Conservation (phyloP, 2,113 vertebrate species). For the Pseudopipra pipra region DNA sequence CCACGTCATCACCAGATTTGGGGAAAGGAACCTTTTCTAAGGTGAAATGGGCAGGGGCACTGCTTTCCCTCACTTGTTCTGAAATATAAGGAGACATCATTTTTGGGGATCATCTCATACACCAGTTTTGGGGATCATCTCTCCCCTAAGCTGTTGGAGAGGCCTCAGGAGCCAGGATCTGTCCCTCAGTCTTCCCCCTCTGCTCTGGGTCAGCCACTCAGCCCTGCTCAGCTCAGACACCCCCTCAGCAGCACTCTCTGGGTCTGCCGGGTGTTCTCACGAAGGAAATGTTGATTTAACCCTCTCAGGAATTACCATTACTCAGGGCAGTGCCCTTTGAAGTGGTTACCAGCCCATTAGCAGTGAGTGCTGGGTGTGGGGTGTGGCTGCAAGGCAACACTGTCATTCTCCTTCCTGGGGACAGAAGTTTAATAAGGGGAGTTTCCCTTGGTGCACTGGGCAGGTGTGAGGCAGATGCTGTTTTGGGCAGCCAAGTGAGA, state of each 20-base stretch:
- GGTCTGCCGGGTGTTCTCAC: background rate
- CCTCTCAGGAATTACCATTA: constrained; percentile 21
- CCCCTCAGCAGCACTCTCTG: background rate
- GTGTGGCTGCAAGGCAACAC: background rate
- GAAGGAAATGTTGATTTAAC: constrained; percentile 46
- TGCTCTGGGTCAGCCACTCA: background rate
- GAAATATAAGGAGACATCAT: background rate
- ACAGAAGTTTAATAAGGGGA: constrained; percentile 28
- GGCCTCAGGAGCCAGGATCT: background rate
- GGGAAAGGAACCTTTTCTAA: background rate
- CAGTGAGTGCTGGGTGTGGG: constrained; percentile 36
- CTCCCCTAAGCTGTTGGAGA: background rate
- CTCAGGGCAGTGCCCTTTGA: constrained; percentile 50
- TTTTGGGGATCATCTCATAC: background rate
- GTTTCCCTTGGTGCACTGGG: constrained; percentile 21
- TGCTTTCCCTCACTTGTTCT: background rate
- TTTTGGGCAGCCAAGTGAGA: background rate
- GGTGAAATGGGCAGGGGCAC: background rate
- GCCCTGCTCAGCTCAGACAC: background rate
- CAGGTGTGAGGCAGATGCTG: constrained; percentile 31
- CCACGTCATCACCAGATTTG: fast-evolving
- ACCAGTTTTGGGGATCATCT: background rate
- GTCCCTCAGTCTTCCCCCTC: background rate
- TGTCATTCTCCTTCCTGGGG: constrained; percentile 45
- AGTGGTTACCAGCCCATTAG: constrained; percentile 46